phyloP scores from a whole-genome alignment of 2,888 invertebrate species.

The Drosophila paranaensis region DNA sequence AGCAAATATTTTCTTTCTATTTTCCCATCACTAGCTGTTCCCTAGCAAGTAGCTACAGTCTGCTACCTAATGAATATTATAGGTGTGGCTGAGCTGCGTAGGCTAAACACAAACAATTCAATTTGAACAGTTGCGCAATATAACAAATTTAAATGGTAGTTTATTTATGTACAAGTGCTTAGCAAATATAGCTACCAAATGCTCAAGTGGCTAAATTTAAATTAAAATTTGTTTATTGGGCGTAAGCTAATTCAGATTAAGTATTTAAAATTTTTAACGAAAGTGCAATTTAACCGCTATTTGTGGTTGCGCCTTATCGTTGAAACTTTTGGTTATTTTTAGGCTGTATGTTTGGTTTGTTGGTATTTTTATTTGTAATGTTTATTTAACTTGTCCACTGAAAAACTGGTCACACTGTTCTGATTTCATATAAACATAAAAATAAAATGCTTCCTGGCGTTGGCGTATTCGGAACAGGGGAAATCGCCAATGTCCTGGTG shows the following conservation, averaged over 20 bases:
- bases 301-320: neutral
- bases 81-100: constrained; percentile 8
- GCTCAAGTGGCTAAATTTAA: neutral
- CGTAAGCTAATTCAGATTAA: too few relatives aligned
- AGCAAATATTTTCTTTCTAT: neutral
- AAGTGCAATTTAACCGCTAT: neutral
- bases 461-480: constrained; percentile 96
- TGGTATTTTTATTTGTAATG: constrained; percentile 9
- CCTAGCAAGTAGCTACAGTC: neutral
- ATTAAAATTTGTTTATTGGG: too few relatives aligned
- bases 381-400: neutral
- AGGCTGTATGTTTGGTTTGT: neutral
- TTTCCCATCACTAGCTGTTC: neutral
- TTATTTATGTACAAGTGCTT: neutral
- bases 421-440: constrained; percentile 33
- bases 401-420: constrained; percentile 26
- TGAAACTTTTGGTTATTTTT: neutral
- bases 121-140: neutral
- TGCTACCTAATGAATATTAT: neutral
- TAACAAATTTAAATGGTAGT: neutral
- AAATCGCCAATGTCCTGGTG: constrained; percentile 89
- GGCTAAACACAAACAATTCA: neutral
- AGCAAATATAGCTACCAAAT: neutral
- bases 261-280: too few relatives aligned
- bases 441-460: constrained; percentile 94